Conservation (phyloP, 2,113 vertebrate genomes). For the Pelobates fuscus region DNA sequence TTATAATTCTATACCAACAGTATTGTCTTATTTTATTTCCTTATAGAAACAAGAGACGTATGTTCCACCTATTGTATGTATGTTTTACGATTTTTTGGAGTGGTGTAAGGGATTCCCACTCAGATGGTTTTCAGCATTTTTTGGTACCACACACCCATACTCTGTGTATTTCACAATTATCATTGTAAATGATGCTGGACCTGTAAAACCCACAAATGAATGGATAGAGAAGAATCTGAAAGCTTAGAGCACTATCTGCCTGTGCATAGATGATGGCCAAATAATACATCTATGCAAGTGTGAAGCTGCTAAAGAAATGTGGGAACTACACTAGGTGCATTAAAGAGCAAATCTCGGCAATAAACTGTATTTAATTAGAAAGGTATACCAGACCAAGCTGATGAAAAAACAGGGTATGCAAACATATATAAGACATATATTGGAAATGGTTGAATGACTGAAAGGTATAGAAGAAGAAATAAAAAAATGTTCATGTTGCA, state of each 20-base stretch:
- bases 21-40: too few relatives aligned
- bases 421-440: background rate
- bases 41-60: too few relatives aligned
- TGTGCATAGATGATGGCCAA: conserved; percentile 24
- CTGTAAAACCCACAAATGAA: conserved; percentile 4
- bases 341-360: conserved; percentile 15
- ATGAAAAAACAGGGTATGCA: background rate
- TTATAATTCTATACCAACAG: too few relatives aligned
- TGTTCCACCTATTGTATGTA: too few relatives aligned
- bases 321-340: background rate
- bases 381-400: conserved; percentile 8
- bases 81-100: too few relatives aligned
- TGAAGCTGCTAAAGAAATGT: conserved; percentile 18
- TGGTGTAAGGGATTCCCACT: too few relatives aligned
- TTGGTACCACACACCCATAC: too few relatives aligned
- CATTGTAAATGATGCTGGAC: background rate
- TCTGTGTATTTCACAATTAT: too few relatives aligned
- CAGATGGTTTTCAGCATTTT: too few relatives aligned
- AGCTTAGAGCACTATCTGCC: conserved; percentile 13
- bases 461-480: conserved; percentile 16
- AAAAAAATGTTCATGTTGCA: conserved; percentile 7
- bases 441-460: conserved; percentile 10
- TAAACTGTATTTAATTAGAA: conserved; percentile 23
- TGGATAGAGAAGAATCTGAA: conserved; percentile 14
- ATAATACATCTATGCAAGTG: conserved; percentile 26